Conservation (phyloP, 2,888 invertebrate species). For the Pegoplata infirma region DNA sequence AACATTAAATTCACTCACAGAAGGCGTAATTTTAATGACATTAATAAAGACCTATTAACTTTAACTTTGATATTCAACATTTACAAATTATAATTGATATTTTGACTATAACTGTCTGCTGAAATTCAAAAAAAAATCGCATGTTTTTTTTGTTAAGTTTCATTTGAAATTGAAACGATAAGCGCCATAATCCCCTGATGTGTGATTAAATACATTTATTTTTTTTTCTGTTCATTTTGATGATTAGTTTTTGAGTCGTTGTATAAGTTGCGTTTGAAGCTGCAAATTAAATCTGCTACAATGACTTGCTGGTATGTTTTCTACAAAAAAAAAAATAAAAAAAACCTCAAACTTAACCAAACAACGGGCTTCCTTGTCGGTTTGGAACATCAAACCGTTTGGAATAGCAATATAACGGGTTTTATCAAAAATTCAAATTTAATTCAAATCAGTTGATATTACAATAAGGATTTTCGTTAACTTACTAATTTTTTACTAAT, state of each 20-base stretch:
- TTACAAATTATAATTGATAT: slow-evolving; percentile 29
- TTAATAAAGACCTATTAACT: slow-evolving; percentile 58
- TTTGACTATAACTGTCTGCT: not conserved
- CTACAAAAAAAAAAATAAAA: not conserved
- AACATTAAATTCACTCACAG: too few species aligned
- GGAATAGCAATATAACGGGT: too few species aligned
- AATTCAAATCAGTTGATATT: too few species aligned
- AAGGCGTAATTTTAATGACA: slow-evolving; percentile 59
- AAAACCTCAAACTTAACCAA: not conserved
- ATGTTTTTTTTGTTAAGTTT: slow-evolving; percentile 9
- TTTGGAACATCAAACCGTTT: too few species aligned
- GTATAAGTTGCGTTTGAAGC: slow-evolving; percentile 41
- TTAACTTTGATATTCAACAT: slow-evolving; percentile 32
- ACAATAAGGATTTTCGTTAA: too few species aligned
- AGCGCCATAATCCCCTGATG: slow-evolving; percentile 63
- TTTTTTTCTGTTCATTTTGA: slow-evolving; percentile 14
- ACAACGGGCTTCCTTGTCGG: not conserved
- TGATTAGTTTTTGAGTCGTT: not conserved
- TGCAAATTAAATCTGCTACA: slow-evolving; percentile 57
- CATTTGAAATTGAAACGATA: slow-evolving; percentile 59
- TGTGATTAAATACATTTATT: slow-evolving; percentile 51
- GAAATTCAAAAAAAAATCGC: not conserved
- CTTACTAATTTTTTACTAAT: too few species aligned
- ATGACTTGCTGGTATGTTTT: slow-evolving; percentile 50
- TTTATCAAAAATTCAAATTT: too few species aligned